Percentiles rank a stretch among this genome's conserved stretches.
Evolutionary conservation across 2,797 vertebrate species (phyloP).

Genomic region (Helostoma temminkii): DNA sequence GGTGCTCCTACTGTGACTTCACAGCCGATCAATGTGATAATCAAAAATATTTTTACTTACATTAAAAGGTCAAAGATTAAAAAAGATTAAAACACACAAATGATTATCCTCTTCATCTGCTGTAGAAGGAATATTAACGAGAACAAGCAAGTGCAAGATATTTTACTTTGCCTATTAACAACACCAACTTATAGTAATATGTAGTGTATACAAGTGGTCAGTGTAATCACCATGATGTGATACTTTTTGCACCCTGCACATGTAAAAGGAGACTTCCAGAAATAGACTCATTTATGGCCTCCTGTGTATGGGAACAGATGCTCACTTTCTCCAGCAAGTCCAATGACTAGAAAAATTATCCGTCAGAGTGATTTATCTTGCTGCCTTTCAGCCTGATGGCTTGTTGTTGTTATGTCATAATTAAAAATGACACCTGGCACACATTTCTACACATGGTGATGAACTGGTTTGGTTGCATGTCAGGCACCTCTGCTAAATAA

Average conservation of each 20-base stretch:
- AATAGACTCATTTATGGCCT: slow-evolving; percentile 29
- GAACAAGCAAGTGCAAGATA: background rate
- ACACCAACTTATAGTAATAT: background rate
- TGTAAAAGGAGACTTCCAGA: slow-evolving; percentile 26
- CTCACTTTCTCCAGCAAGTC: slow-evolving; percentile 39
- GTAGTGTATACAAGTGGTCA: background rate
- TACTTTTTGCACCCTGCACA: slow-evolving; percentile 18
- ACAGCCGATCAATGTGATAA: slow-evolving; percentile 49
- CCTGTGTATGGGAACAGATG: slow-evolving; percentile 51
- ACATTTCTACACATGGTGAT: slow-evolving; percentile 24
- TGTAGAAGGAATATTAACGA: slow-evolving; percentile 5
- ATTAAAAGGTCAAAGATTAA: slow-evolving; percentile 60
- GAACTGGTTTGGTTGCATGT: slow-evolving; percentile 27
- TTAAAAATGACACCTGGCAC: slow-evolving; percentile 68
- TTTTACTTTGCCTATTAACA: background rate
- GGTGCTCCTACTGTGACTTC: slow-evolving; percentile 42
- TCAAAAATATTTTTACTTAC: slow-evolving; percentile 40
- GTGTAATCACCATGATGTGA: slow-evolving; percentile 11
- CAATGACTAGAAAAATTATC: slow-evolving; percentile 44
- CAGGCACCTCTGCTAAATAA: slow-evolving; percentile 24
- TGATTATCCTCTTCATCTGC: background rate
- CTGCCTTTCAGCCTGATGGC: slow-evolving; percentile 42
- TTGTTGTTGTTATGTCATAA: slow-evolving; percentile 41
- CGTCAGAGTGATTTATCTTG: slow-evolving; percentile 48
- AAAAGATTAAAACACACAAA: background rate